A percentile compares a stretch with the other conserved stretches of the same genome.
Conservation (phyloP, 2,113 vertebrate genomes). For the Rhinogobius similis region DNA sequence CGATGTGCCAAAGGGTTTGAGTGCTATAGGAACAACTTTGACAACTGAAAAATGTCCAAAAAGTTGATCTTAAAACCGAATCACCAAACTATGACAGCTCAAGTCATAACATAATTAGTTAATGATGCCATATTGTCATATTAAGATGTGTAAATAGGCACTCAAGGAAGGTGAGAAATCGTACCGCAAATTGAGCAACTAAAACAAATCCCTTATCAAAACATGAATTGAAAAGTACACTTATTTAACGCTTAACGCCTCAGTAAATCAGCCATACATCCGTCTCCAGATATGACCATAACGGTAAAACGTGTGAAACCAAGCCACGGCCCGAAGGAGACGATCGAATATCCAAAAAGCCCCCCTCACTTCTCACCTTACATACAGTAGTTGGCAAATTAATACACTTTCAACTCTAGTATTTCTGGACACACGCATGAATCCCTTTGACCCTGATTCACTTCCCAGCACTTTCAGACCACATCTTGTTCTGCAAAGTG, state of each 20-base stretch:
- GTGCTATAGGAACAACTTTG: too few species aligned
- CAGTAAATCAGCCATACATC: neutral
- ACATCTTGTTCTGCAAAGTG: constrained; percentile 75
- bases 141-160: too few species aligned
- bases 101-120: neutral
- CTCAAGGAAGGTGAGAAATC: too few species aligned
- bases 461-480: constrained; percentile 74
- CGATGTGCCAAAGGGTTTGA: too few species aligned
- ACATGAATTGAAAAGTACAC: neutral
- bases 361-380: constrained; percentile 53
- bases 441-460: constrained; percentile 74
- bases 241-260: neutral
- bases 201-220: neutral
- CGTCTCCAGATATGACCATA: neutral
- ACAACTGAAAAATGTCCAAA: neutral
- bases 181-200: neutral
- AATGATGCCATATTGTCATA: too few species aligned
- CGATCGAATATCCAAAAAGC: constrained; percentile 64
- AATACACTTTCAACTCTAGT: constrained; percentile 61
- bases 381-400: constrained; percentile 50
- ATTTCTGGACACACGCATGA: constrained; percentile 67
- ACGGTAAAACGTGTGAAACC: constrained; percentile 17
- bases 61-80: neutral
- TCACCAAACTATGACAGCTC: neutral
- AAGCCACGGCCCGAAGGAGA: constrained; percentile 17